phyloP scores from a whole-genome alignment of 2,888 invertebrate species.

The Platycnemis pennipes region DNA sequence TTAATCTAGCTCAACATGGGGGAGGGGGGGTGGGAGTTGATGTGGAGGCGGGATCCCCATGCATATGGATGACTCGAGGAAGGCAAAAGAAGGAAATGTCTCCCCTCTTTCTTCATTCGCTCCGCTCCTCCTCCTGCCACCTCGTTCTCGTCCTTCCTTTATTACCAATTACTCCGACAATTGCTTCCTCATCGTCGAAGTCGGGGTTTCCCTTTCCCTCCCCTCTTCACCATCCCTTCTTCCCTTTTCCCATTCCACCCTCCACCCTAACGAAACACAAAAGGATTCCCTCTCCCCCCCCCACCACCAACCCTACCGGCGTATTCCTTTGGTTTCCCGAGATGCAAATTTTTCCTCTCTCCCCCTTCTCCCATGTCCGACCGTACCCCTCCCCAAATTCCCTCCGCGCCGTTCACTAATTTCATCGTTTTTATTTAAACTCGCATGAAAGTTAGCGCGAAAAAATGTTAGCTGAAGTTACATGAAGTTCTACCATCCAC shows the following conservation, averaged over 20 bases:
- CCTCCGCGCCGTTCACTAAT: not conserved
- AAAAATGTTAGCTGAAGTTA: not conserved
- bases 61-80: constrained; percentile 50
- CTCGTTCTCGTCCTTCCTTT: not conserved
- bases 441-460: not conserved
- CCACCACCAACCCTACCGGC: too few species aligned
- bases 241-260: not conserved
- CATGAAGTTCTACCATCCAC: not conserved
- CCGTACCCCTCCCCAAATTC: not conserved
- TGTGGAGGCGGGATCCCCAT: not conserved
- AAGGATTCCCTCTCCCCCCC: not conserved
- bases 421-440: constrained; percentile 5
- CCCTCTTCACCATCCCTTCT: not conserved
- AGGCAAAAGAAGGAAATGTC: not conserved
- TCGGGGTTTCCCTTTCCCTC: not conserved
- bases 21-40: not conserved
- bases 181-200: constrained; percentile 43
- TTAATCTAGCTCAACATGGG: not conserved
- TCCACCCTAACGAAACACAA: not conserved
- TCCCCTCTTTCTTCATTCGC: not conserved
- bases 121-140: not conserved
- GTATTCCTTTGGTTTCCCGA: constrained; percentile 31
- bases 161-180: constrained; percentile 63
- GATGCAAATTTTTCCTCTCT: constrained; percentile 43
- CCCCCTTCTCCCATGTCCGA: not conserved